Evolutionary conservation across 2,888 invertebrate species (phyloP).

Genomic region (Ceramica pisi): DNA sequence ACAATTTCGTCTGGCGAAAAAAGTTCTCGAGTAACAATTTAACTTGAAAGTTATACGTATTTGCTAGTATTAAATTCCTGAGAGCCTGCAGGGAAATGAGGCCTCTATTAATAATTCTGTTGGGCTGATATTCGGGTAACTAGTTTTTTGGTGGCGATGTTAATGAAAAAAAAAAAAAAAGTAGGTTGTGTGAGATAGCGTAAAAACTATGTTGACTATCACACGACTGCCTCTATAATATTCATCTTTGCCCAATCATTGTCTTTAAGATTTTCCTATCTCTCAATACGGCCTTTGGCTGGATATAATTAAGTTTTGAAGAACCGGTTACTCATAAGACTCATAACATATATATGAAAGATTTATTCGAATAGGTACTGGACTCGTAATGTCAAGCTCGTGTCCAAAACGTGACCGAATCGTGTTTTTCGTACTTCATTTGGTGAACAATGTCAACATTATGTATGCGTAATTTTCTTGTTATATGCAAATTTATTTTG

Average conservation of each 20-base stretch:
- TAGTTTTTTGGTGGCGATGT: conserved; percentile 15
- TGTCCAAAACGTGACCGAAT: conserved; percentile 13
- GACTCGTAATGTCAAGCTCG: conserved; percentile 1
- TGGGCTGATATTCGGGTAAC: conserved; percentile 21
- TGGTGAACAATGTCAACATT: background rate
- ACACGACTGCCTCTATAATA: background rate
- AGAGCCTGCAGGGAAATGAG: conserved; percentile 32
- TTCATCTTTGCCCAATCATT: conserved; percentile 6
- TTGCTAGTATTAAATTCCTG: conserved; percentile 36
- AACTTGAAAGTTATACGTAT: conserved; percentile 38
- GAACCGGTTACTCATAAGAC: background rate
- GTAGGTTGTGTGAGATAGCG: background rate
- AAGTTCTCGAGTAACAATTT: conserved; percentile 48
- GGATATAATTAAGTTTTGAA: background rate
- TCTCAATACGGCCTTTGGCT: background rate
- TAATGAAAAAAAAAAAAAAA: background rate
- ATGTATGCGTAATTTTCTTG: conserved; percentile 18
- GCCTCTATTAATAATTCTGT: conserved; percentile 47
- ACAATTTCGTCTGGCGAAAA: conserved; percentile 66
- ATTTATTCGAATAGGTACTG: conserved; percentile 4
- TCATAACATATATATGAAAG: background rate
- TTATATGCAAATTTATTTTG: conserved; percentile 14
- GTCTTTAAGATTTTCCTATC: background rate
- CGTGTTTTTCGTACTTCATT: background rate
- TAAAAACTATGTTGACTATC: background rate